A percentile compares a stretch with the other conserved stretches of the same genome.
These are phyloP conservation scores for Proisotoma minuta DNA, from an alignment of 2,888 invertebrate genomes.

Conservation along the genomic window DNA sequence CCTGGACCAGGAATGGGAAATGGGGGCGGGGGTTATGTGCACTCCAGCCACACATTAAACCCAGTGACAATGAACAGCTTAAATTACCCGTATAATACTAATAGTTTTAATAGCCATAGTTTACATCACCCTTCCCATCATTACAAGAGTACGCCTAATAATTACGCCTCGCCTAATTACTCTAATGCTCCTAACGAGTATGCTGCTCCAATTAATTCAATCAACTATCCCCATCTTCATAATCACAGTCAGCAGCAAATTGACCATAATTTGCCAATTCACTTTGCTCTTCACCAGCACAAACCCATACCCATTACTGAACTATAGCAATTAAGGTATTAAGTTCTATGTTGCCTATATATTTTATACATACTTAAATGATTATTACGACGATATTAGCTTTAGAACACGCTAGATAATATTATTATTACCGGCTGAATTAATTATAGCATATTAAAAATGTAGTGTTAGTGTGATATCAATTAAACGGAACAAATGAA, in stretches of 20 bases:
- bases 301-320: slow-evolving; percentile 46
- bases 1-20: slow-evolving; percentile 25
- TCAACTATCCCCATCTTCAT: slow-evolving; percentile 38
- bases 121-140: slow-evolving; percentile 30
- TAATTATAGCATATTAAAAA: too few relatives aligned
- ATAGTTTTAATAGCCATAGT: slow-evolving; percentile 36
- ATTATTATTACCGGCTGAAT: too few relatives aligned
- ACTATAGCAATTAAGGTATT: slow-evolving; percentile 45
- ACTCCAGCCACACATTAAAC: slow-evolving; percentile 28
- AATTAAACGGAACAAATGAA: too few relatives aligned
- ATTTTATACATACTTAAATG: not conserved
- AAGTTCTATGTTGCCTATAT: slow-evolving; percentile 13
- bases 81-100: slow-evolving; percentile 34
- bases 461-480: too few relatives aligned
- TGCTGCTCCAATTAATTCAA: slow-evolving; percentile 40
- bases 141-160: slow-evolving; percentile 28
- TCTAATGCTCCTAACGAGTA: slow-evolving; percentile 45
- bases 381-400: not conserved
- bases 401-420: too few relatives aligned
- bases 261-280: slow-evolving; percentile 38
- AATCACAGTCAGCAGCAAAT: slow-evolving; percentile 24
- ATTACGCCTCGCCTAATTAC: slow-evolving; percentile 41
- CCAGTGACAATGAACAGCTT: slow-evolving; percentile 40
- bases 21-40: slow-evolving; percentile 14
- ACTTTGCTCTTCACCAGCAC: slow-evolving; percentile 36